Evolutionary conservation across 1,140 invertebrate species (phyloP).

Genomic region (Asobara japonica): DNA sequence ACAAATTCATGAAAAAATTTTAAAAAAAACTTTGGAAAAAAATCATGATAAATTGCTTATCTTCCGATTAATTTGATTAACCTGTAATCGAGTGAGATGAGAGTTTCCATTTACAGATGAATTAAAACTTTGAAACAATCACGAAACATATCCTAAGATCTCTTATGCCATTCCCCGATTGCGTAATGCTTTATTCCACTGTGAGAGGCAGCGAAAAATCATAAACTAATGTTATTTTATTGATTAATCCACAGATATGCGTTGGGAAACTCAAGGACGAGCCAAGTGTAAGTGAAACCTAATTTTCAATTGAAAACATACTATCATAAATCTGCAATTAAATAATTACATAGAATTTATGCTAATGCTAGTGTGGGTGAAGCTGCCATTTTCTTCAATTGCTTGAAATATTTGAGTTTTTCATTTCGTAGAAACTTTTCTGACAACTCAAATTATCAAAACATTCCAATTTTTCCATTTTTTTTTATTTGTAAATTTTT

Average conservation of each 20-base stretch:
- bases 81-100: too few relatives aligned
- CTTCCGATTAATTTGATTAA: too few relatives aligned
- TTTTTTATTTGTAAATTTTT: too few relatives aligned
- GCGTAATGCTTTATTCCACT: not conserved
- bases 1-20: not conserved
- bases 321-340: not conserved
- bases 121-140: too few relatives aligned
- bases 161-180: not conserved
- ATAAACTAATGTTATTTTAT: not conserved
- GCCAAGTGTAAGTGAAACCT: constrained; percentile 69
- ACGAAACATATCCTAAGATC: too few relatives aligned
- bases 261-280: constrained; percentile 70
- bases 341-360: constrained; percentile 2
- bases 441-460: too few relatives aligned
- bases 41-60: too few relatives aligned
- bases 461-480: too few relatives aligned
- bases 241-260: constrained; percentile 65
- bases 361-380: not conserved
- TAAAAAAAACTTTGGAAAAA: not conserved
- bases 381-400: too few relatives aligned
- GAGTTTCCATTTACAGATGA: not conserved
- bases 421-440: too few relatives aligned
- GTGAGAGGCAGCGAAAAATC: not conserved
- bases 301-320: not conserved
- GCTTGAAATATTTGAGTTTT: too few relatives aligned